A percentile compares a stretch with the other conserved stretches of the same genome.
phyloP scores from a whole-genome alignment of 2,113 vertebrate species.

The Zosterops lateralis region DNA sequence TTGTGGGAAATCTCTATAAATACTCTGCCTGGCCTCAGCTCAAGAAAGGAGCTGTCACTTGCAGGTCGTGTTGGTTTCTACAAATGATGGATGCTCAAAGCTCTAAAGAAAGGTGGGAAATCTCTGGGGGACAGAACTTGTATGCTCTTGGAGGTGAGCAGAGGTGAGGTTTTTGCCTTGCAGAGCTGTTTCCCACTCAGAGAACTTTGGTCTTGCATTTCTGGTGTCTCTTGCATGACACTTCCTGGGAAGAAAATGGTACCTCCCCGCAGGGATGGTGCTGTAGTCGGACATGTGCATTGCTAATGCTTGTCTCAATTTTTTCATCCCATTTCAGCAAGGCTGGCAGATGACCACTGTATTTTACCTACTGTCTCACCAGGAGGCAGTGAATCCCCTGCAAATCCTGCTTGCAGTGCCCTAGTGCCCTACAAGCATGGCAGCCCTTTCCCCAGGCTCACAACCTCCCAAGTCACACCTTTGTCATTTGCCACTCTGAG shows the following conservation, averaged over 20 bases:
- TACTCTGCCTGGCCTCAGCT: background rate
- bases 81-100: background rate
- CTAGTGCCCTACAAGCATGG: too few species aligned
- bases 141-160: background rate
- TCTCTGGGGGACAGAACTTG: background rate
- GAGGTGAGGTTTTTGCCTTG: background rate
- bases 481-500: background rate
- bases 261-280: background rate
- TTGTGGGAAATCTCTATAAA: background rate
- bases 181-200: background rate
- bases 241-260: background rate
- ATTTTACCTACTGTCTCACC: background rate
- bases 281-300: background rate
- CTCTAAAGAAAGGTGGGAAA: background rate
- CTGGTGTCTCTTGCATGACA: background rate
- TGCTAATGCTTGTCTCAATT: background rate
- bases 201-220: background rate
- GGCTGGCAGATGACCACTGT: background rate
- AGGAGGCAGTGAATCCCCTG: background rate
- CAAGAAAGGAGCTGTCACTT: background rate
- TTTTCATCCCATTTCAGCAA: background rate
- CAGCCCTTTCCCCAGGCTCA: background rate
- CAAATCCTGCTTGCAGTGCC: background rate
- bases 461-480: background rate
- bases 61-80: accelerated